Evolutionary conservation across 2,113 vertebrate species (phyloP).

Genomic region (Ellobius talpinus): DNA sequence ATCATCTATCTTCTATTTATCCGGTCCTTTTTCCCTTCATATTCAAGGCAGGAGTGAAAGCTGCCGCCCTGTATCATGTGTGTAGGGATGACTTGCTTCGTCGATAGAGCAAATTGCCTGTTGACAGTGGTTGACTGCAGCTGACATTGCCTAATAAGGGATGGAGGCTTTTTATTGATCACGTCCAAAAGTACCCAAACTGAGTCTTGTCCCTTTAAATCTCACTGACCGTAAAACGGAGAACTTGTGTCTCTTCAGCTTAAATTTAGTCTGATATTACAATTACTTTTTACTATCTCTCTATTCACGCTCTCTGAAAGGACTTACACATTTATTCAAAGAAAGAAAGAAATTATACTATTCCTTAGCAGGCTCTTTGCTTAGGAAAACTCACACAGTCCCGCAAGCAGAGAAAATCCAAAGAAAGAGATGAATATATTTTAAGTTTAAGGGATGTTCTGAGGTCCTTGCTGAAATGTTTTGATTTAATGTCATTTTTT

Average conservation of each 20-base stretch:
- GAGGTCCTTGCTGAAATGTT: slow-evolving; percentile 44
- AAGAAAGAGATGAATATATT: slow-evolving; percentile 26
- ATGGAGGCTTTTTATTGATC: slow-evolving; percentile 81
- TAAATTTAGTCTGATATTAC: slow-evolving; percentile 76
- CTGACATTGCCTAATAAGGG: slow-evolving; percentile 78
- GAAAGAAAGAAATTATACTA: background rate
- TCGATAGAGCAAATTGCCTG: slow-evolving; percentile 81
- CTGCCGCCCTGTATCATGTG: background rate
- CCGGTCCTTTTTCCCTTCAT: background rate
- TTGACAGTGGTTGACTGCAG: slow-evolving; percentile 82
- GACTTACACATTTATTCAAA: slow-evolving; percentile 66
- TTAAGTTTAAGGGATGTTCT: slow-evolving; percentile 51
- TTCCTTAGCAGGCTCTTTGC: background rate
- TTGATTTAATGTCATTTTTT: slow-evolving; percentile 52
- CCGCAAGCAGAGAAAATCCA: background rate
- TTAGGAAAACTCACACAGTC: background rate
- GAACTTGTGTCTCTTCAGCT: slow-evolving; percentile 73
- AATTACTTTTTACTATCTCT: slow-evolving; percentile 79
- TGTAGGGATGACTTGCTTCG: slow-evolving; percentile 82
- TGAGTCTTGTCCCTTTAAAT: slow-evolving; percentile 79
- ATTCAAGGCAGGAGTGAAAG: slow-evolving; percentile 75
- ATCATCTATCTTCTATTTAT: too few species aligned
- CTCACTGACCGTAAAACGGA: slow-evolving; percentile 80
- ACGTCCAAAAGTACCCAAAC: slow-evolving; percentile 69
- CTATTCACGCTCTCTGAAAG: slow-evolving; percentile 77